These are phyloP conservation scores for Philonicus albiceps DNA, from an alignment of 2,888 invertebrate species.

Conservation along the genomic window DNA sequence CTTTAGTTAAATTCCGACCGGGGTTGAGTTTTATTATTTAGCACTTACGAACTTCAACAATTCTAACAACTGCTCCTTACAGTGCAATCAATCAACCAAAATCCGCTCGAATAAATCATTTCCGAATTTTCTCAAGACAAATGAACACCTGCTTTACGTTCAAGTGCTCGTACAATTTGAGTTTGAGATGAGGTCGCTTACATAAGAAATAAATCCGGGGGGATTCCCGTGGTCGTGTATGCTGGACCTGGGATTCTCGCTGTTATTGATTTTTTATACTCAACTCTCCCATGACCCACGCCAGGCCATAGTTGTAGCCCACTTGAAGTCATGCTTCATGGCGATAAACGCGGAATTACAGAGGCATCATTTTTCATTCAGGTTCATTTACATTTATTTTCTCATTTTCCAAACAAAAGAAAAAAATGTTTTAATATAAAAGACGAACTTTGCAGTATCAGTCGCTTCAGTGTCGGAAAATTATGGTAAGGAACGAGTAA, in stretches of 20 bases:
- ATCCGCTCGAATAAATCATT: constrained; percentile 2
- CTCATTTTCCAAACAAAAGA: background rate
- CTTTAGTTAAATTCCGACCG: background rate
- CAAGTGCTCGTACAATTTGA: background rate
- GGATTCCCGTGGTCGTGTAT: background rate
- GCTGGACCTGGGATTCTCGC: background rate
- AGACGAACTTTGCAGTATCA: background rate
- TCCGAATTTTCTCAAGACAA: constrained; percentile 23
- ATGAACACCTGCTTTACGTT: constrained; percentile 27
- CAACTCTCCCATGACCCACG: background rate
- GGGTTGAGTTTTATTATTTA: background rate
- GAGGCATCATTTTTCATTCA: background rate
- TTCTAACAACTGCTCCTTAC: background rate
- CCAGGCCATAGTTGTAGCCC: background rate
- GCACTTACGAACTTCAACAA: background rate
- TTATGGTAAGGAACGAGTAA: background rate
- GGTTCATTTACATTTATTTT: background rate
- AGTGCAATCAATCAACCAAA: constrained; percentile 10
- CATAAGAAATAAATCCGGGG: background rate
- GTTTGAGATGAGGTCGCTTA: background rate
- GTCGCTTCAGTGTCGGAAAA: background rate
- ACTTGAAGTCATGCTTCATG: background rate
- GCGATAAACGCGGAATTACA: background rate
- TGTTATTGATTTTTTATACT: background rate
- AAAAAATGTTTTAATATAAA: background rate